Evolutionary conservation across 2,888 invertebrate genomes (phyloP).

Genomic region (Heliconius hortense): DNA sequence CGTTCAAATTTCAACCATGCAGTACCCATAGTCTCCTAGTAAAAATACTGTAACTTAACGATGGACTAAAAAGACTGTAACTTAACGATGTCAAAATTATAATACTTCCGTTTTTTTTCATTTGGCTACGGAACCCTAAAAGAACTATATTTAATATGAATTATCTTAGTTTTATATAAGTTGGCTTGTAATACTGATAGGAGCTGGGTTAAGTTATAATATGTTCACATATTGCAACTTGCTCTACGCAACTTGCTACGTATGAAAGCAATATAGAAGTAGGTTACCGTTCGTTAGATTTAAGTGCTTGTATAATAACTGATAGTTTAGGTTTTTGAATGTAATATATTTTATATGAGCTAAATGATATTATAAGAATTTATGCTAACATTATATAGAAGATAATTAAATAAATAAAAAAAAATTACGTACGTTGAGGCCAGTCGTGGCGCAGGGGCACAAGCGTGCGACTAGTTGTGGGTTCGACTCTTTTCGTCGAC

Average conservation of each 20-base stretch:
- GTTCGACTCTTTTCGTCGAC: no score
- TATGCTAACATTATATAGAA: background rate
- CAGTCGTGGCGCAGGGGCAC: no score
- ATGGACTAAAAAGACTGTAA: no score
- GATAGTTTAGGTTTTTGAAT: background rate
- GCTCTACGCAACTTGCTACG: background rate
- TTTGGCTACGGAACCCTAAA: no score
- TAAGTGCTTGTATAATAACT: background rate
- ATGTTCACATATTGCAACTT: conserved; percentile 9
- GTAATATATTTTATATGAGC: background rate
- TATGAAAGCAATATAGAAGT: background rate
- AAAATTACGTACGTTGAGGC: background rate
- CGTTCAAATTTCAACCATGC: no score
- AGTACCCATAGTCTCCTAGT: no score
- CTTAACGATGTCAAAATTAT: no score
- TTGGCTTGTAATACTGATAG: background rate
- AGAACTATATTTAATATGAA: no score
- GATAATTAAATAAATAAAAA: background rate
- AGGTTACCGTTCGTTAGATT: background rate
- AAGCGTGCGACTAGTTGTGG: no score
- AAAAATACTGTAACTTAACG: no score
- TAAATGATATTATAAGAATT: background rate
- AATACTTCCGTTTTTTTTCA: no score
- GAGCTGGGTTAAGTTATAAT: background rate
- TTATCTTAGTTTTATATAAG: background rate